phyloP scores from a whole-genome alignment of 2,113 vertebrate species.

The Bufo bufo region DNA sequence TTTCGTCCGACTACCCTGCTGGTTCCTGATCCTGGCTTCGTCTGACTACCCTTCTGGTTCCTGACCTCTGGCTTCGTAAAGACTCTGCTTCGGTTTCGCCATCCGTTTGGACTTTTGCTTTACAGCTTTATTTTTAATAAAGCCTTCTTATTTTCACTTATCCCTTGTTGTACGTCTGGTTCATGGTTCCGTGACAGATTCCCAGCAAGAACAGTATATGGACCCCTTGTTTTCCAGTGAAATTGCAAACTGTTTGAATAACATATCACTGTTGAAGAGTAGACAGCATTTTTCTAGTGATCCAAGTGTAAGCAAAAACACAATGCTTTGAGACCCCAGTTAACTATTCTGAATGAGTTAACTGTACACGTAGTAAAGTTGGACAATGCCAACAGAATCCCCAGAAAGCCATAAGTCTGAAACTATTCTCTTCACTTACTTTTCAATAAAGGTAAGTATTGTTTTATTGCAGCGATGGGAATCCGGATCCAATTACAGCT shows the following conservation, averaged over 20 bases:
- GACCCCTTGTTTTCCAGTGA: too few species aligned
- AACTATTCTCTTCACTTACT: slow-evolving; percentile 54
- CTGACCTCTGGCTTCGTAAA: too few species aligned
- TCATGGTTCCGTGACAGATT: too few species aligned
- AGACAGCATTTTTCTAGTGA: not conserved
- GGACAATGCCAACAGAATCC: slow-evolving; percentile 47
- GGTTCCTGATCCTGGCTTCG: too few species aligned
- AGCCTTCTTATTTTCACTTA: too few species aligned
- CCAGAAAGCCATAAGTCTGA: slow-evolving; percentile 45
- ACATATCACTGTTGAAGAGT: not conserved
- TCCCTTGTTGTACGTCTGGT: too few species aligned
- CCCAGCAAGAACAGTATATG: too few species aligned
- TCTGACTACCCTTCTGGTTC: too few species aligned
- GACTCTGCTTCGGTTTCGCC: too few species aligned
- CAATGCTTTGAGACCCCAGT: not conserved
- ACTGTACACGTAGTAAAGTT: slow-evolving; percentile 12
- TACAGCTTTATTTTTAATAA: too few species aligned
- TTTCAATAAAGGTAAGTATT: slow-evolving; percentile 58
- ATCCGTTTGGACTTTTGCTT: too few species aligned
- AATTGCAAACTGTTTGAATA: not conserved
- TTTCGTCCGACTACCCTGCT: too few species aligned
- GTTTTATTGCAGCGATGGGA: slow-evolving; percentile 52
- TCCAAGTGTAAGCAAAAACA: not conserved
- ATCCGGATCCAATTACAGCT: slow-evolving; percentile 51
- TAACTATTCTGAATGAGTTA: slow-evolving; percentile 33